phyloP scores from a whole-genome alignment of 1,140 invertebrate genomes.

The Tenebrio molitor region DNA sequence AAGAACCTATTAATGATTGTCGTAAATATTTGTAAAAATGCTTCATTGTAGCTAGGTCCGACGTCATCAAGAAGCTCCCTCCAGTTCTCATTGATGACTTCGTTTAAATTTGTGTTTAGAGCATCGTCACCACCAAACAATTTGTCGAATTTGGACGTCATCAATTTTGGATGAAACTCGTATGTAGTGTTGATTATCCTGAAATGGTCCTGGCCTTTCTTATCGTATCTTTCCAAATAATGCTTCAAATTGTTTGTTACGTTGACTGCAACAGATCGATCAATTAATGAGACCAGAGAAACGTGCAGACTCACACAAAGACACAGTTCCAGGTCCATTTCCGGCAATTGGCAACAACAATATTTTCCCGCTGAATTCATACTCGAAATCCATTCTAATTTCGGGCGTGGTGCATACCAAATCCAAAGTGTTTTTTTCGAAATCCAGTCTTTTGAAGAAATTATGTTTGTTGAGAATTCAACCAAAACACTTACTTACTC shows the following conservation, averaged over 20 bases:
- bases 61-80: no score
- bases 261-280: neutral
- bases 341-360: neutral
- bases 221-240: neutral
- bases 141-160: neutral
- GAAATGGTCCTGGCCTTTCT: neutral
- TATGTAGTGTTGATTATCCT: neutral
- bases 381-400: neutral
- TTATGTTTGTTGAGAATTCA: no score
- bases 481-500: conserved; percentile 31
- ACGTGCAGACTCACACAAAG: neutral
- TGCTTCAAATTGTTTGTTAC: neutral
- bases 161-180: neutral
- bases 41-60: no score
- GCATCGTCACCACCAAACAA: no score
- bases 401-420: neutral
- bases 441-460: neutral
- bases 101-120: no score
- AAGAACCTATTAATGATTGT: no score
- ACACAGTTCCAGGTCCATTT: neutral
- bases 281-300: neutral
- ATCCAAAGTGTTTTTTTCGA: neutral
- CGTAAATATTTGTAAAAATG: no score
- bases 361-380: neutral
- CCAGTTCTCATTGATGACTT: no score